Evolutionary conservation across 2,113 vertebrate genomes (phyloP), one percentile per base, ranked within the genome.

Genomic region (Alosa alosa): DNA sequence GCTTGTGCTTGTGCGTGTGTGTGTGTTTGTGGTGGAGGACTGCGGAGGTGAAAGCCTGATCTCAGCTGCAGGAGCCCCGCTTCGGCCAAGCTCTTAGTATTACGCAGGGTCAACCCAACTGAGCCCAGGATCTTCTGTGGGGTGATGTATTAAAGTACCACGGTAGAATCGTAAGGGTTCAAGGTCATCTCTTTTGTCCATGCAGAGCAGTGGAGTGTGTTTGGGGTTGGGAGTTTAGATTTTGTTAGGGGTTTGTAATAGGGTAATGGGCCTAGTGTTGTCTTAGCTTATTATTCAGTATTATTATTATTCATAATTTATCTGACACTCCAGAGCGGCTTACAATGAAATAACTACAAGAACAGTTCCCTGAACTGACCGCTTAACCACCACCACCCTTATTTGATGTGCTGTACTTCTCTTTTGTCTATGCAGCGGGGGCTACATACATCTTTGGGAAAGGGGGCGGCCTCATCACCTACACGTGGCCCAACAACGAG

Each of bases 391-490:
- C 17, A 10, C 15, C 50, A 3, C 17, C 10, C 17, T 52, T 52
- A 17, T 22, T 20, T 22, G 55, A 50, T 45, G 52, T 4, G n/a
- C 78, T 57, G 18, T 7, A 22, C 20, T 45, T 82, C 49, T 57
- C 36, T 83, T n/a, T 49, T n/a, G 47, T 85, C 92, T 86, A 81
- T 86, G 0, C 92, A 99, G 98, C 98, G 92, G 98, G 98, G 83
- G 97, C 97, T 64, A 99, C 97, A 0, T 99, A 98, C 85, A 99
- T 99, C 93, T 99, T 99, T 90, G 98, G 97, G 36, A 99, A 99
- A 91, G 98, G 97, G 4, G 98, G 98, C 6, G 98, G 98, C 57
- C 96, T 99, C 90, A 99, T 99, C 90, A 95, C 97, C 0, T 99
- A 97, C 92, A 99, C 97, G 5, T 99, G 98, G 98, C 98, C 98